These are phyloP conservation scores for Ochropacha duplaris DNA, from an alignment of 2,888 invertebrate species.

Conservation along the genomic window DNA sequence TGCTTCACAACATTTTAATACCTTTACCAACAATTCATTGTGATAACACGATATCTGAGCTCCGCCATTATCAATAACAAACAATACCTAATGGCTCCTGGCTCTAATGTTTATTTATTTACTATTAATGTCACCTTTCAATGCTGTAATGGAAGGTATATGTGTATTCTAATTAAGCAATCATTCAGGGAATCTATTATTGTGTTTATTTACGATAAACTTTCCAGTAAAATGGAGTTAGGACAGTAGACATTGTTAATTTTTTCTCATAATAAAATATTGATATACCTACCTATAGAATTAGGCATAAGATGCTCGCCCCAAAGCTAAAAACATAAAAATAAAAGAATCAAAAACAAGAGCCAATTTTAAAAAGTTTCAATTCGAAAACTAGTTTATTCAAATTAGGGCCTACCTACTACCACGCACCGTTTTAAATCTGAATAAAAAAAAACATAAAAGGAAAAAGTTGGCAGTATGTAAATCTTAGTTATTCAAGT, in stretches of 20 bases:
- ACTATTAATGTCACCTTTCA: conserved; percentile 9
- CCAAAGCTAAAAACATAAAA: no score
- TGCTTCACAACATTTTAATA: not conserved
- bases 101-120: conserved; percentile 7
- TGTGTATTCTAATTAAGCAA: not conserved
- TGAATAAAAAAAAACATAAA: no score
- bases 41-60: not conserved
- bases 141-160: not conserved
- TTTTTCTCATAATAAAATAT: not conserved
- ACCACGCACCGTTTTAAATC: no score
- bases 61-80: conserved; percentile 18
- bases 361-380: no score
- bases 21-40: conserved; percentile 2
- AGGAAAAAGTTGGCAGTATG: no score
- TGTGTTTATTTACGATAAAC: not conserved
- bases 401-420: not conserved
- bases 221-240: no score
- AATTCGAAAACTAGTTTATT: no score
- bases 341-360: no score
- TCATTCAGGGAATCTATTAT: not conserved
- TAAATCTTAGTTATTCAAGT: no score
- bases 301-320: no score
- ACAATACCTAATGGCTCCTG: conserved; percentile 30
- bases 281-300: no score
- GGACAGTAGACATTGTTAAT: not conserved